Percentiles rank a stretch among this genome's conserved stretches.
These are phyloP conservation scores for Bombus waltoni DNA, from an alignment of 1,140 invertebrate species.

Conservation along the genomic window DNA sequence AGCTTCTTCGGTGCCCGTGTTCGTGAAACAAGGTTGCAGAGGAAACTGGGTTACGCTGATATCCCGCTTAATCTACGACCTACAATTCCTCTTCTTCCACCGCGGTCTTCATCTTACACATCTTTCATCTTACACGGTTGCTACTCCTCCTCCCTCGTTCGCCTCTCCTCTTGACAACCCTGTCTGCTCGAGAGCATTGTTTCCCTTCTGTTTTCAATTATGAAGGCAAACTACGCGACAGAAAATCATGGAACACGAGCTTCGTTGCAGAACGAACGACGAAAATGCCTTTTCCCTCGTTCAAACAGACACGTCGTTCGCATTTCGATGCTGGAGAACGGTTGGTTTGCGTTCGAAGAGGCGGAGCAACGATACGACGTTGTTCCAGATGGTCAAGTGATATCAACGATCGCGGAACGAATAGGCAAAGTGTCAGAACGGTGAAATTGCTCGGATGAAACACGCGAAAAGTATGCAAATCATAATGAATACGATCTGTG, in stretches of 20 bases:
- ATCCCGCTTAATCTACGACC: slow-evolving; percentile 35
- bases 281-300: background rate
- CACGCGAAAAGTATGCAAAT: slow-evolving; percentile 70
- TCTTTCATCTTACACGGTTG: background rate
- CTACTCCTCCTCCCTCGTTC: background rate
- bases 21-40: background rate
- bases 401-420: slow-evolving; percentile 66
- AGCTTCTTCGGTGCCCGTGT: background rate
- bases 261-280: background rate
- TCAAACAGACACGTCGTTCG: background rate
- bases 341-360: background rate
- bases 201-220: slow-evolving; percentile 38
- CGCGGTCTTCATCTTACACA: slow-evolving; percentile 15
- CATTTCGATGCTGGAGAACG: background rate
- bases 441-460: slow-evolving; percentile 66
- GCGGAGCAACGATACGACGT: background rate
- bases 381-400: slow-evolving; percentile 49
- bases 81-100: slow-evolving; percentile 32
- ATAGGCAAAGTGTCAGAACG: slow-evolving; percentile 64
- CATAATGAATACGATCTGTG: slow-evolving; percentile 68
- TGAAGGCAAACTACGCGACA: slow-evolving; percentile 32
- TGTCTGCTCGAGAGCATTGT: slow-evolving; percentile 20
- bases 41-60: slow-evolving; percentile 48
- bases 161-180: background rate
- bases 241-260: slow-evolving; percentile 29